These are phyloP conservation scores for Microcaecilia unicolor DNA, from an alignment of 2,797 vertebrate genomes.

Conservation along the genomic window DNA sequence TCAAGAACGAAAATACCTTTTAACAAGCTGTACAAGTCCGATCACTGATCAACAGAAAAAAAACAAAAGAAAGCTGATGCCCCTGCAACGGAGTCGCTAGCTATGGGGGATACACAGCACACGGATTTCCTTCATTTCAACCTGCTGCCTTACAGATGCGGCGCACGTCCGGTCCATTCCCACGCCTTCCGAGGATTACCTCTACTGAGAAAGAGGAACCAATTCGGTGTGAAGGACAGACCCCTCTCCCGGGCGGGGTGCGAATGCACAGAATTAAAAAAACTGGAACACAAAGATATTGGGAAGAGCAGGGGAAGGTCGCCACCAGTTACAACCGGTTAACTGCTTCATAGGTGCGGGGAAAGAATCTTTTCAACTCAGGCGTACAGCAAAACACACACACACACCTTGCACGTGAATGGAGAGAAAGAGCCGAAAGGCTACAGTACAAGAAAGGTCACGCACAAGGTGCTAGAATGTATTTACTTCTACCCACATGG, in stretches of 20 bases:
- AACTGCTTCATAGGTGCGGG: too few species aligned
- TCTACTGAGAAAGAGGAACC: conserved; percentile 37
- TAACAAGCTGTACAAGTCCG: too few species aligned
- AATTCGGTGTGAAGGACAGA: conserved; percentile 55
- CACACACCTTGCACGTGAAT: too few species aligned
- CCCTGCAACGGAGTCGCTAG: neutral
- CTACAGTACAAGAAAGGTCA: too few species aligned
- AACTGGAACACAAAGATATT: neutral
- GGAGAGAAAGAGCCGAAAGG: too few species aligned
- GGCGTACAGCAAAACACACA: neutral
- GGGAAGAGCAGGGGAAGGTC: neutral
- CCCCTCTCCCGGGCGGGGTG: conserved; percentile 14
- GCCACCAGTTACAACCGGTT: too few species aligned
- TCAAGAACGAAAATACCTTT: too few species aligned
- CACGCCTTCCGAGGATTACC: conserved; percentile 47
- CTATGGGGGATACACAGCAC: conserved; percentile 6
- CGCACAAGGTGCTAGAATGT: too few species aligned
- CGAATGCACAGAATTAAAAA: too few species aligned
- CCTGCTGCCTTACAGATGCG: conserved; percentile 41
- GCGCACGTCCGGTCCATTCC: conserved; percentile 53
- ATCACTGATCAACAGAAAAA: too few species aligned
- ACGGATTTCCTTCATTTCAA: conserved; percentile 1
- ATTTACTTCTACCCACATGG: too few species aligned
- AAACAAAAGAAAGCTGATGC: neutral
- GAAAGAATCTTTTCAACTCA: too few species aligned